phyloP scores from a whole-genome alignment of 2,797 vertebrate genomes.

The Fundulus diaphanus region DNA sequence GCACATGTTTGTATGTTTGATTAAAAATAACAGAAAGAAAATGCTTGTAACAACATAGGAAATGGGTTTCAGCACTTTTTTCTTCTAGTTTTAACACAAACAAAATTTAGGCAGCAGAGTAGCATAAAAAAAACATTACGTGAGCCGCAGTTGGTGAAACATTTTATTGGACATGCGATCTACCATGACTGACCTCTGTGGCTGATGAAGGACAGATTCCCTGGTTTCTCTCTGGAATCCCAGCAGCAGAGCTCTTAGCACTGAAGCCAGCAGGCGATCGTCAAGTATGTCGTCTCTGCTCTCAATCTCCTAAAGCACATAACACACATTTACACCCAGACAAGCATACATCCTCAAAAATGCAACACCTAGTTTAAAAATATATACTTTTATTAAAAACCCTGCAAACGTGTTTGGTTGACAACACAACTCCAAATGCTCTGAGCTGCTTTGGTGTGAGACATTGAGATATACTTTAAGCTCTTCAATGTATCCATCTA shows the following conservation, averaged over 20 bases:
- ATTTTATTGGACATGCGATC: not conserved
- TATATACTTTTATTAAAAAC: not conserved
- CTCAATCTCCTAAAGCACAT: conserved; percentile 68
- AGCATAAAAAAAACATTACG: not conserved
- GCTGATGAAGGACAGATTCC: conserved; percentile 85
- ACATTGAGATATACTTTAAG: conserved; percentile 18
- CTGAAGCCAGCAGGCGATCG: conserved; percentile 56
- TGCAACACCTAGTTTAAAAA: conserved; percentile 8
- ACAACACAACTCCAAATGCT: conserved; percentile 23
- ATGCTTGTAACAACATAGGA: not conserved
- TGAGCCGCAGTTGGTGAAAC: not conserved
- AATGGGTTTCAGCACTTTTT: not conserved
- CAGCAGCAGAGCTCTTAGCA: conserved; percentile 77
- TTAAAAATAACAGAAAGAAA: not conserved
- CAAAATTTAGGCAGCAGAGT: not conserved
- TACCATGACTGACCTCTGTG: conserved; percentile 74
- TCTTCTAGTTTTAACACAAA: not conserved
- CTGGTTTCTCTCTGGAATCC: conserved; percentile 75
- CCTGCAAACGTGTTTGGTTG: conserved; percentile 16
- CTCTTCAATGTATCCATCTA: conserved; percentile 6
- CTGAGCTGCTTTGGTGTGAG: conserved; percentile 13
- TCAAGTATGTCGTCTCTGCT: conserved; percentile 50
- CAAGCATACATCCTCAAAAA: not conserved
- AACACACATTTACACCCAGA: conserved; percentile 24
- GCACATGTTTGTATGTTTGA: not conserved